A percentile compares a stretch with the other conserved stretches of the same genome.
These are phyloP conservation scores for Eupleurogrammus muticus DNA, from an alignment of 2,797 vertebrate species.

Conservation along the genomic window DNA sequence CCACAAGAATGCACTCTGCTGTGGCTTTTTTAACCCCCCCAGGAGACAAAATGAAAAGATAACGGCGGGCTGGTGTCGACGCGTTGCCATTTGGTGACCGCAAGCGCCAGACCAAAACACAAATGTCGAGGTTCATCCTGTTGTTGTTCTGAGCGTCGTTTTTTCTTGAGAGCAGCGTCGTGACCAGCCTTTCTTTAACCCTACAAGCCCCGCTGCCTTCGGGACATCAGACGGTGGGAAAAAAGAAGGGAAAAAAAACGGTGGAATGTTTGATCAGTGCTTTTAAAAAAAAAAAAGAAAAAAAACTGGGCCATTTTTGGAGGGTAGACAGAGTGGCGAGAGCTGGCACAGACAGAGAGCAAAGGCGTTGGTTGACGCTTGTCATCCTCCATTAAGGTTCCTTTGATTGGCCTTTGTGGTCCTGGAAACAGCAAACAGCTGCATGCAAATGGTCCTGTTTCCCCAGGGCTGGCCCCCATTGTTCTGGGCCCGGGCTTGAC, in stretches of 20 bases:
- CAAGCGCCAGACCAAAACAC: conserved; percentile 46
- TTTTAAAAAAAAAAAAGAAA: conserved; percentile 29
- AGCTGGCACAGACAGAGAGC: conserved; percentile 74
- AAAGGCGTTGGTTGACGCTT: conserved; percentile 87
- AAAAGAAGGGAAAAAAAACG: conserved; percentile 44
- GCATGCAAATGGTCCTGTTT: conserved; percentile 93
- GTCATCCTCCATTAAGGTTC: conserved; percentile 90
- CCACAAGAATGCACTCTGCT: conserved; percentile 51
- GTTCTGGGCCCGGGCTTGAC: conserved; percentile 89
- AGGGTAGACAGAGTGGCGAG: conserved; percentile 70
- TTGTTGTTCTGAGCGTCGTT: conserved; percentile 30
- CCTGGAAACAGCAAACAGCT: conserved; percentile 96
- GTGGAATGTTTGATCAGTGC: conserved; percentile 72
- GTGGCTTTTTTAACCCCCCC: conserved; percentile 66
- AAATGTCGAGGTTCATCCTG: conserved; percentile 51
- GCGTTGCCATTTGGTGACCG: conserved; percentile 59
- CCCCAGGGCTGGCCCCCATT: conserved; percentile 89
- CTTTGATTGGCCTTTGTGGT: conserved; percentile 93
- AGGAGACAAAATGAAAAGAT: conserved; percentile 66
- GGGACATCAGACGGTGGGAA: conserved; percentile 39
- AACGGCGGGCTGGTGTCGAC: conserved; percentile 64
- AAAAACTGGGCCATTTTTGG: conserved; percentile 62
- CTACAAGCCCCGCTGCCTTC: conserved; percentile 32
- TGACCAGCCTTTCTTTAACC: conserved; percentile 66
- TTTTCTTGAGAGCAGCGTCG: conserved; percentile 27